Conservation (phyloP, 2,888 invertebrate species). For the Drosophila meridiana region DNA sequence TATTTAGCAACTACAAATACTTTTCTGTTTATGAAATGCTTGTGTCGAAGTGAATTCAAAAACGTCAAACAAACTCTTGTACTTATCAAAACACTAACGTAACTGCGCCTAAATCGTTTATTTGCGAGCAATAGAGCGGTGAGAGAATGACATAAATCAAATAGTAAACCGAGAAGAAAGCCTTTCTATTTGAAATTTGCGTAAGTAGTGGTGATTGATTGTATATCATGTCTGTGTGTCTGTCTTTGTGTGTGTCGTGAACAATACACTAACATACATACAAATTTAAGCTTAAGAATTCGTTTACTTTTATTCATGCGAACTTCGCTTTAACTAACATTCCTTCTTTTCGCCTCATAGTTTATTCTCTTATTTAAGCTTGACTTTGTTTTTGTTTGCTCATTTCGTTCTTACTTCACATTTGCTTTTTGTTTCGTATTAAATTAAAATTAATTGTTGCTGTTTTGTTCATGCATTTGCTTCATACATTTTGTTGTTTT, state of each 20-base stretch:
- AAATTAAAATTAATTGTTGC: conserved; percentile 72
- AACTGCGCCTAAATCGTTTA: conserved; percentile 45
- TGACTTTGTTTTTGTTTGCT: conserved; percentile 55
- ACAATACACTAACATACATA: conserved; percentile 84
- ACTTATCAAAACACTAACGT: conserved; percentile 44
- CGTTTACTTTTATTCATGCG: conserved; percentile 68
- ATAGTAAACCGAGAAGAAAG: conserved; percentile 32
- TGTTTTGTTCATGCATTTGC: conserved; percentile 46
- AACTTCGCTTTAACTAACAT: conserved; percentile 68
- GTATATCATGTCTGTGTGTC: conserved; percentile 26
- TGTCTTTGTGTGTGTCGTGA: conserved; percentile 39
- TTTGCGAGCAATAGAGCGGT: conserved; percentile 57
- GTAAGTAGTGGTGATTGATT: conserved; percentile 28
- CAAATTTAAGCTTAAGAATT: conserved; percentile 82
- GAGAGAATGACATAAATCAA: conserved; percentile 24
- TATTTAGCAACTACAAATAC: conserved; percentile 81
- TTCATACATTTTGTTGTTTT: conserved; percentile 50
- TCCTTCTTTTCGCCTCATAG: conserved; percentile 41
- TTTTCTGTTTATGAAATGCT: conserved; percentile 63
- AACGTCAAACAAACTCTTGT: conserved; percentile 50
- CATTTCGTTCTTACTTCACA: conserved; percentile 64
- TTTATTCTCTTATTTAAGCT: conserved; percentile 26
- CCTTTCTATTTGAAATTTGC: conserved; percentile 23
- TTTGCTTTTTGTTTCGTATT: conserved; percentile 55
- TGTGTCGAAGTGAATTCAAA: conserved; percentile 50